Evolutionary conservation across 2,888 invertebrate species (phyloP), one percentile per base, ranked within the genome.

Genomic region (Strigamia crassipes): DNA sequence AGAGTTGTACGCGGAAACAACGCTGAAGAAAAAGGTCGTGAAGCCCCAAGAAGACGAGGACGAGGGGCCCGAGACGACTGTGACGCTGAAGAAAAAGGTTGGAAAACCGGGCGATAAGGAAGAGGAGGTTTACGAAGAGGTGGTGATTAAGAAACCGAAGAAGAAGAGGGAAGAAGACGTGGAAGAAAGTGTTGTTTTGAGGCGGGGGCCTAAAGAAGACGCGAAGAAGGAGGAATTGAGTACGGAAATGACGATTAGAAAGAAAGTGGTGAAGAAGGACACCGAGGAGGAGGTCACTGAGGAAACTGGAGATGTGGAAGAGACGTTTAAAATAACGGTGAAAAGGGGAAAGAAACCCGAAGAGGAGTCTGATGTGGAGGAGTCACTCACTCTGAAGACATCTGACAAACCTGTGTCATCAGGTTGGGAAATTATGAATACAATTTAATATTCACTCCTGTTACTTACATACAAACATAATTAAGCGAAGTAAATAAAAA

Each of bases 271-370:
- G n/a, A 79, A 79, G 42, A 27, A 79, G 18, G 79, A 42, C 18
- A 8, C n/a, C 0, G 23, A 46, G 18, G 46, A 42, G 18, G 18
- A n/a, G 23, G 42, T n/a, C 1, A n/a, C 46, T 34, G 31, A 78
- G 10, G 41, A 15, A 21, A 10, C 21, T 1, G 46, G 41, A 41
- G 79, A 79, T 46, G 79, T 79, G 0, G 79, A 79, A 10, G 79
- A 79, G 41, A 21, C 46, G 18, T 79, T 79, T 46, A 13, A 46
- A 15, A 46, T 79, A 12, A 41, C 41, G 88, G 42, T 86, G 90
- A 66, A 89, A 89, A 66, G 23, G 12, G 84, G 81, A 41, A 90
- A 89, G 86, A 86, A 86, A 82, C 88, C 88, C 82, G 81, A 84
- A 34, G 82, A 84, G 12, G 86, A 87, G 77, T 86, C 87, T 79